These are phyloP conservation scores for Cataglyphis albicans DNA, from an alignment of 2,888 invertebrate species.

Conservation along the genomic window DNA sequence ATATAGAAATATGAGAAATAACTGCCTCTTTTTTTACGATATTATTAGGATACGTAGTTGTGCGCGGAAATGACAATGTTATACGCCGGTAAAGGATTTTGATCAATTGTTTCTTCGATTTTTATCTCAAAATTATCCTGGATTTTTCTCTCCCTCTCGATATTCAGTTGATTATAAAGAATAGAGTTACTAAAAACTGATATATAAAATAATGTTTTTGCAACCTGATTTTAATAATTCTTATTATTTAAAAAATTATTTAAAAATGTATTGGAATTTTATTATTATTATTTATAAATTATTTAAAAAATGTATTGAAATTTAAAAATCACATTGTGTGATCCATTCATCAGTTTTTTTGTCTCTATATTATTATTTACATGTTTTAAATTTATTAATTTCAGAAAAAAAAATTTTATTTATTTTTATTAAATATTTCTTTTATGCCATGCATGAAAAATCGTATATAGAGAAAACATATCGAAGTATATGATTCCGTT, in stretches of 20 bases:
- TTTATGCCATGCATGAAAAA: not conserved
- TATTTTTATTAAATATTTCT: not conserved
- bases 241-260: not conserved
- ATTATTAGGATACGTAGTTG: not conserved
- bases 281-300: no score
- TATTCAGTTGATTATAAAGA: conserved; percentile 9
- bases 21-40: not conserved
- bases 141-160: not conserved
- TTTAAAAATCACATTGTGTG: not conserved
- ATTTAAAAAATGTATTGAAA: not conserved
- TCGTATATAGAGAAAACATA: not conserved
- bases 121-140: conserved; percentile 2
- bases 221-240: not conserved
- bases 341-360: not conserved
- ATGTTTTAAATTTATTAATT: not conserved
- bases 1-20: conserved; percentile 11
- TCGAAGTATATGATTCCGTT: not conserved
- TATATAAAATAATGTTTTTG: not conserved
- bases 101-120: conserved; percentile 2
- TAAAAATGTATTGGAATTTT: not conserved
- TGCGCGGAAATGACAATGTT: conserved; percentile 11
- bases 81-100: not conserved
- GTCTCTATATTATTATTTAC: not conserved
- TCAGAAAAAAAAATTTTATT: not conserved
- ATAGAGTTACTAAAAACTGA: conserved; percentile 9